phyloP scores from a whole-genome alignment of 2,888 invertebrate genomes.

The Patella caerulea region DNA sequence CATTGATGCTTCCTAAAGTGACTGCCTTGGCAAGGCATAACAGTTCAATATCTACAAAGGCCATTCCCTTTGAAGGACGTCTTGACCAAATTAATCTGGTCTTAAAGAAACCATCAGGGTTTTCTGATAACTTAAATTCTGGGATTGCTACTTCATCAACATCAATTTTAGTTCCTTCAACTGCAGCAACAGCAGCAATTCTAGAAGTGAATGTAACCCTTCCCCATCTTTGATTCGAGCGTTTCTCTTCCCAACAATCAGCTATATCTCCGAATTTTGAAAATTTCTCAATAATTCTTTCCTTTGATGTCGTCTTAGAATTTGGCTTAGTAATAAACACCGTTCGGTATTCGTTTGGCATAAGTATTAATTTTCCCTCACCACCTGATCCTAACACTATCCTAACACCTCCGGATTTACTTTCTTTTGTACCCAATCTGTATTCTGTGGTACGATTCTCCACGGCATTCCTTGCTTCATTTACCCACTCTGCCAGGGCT shows the following conservation, averaged over 20 bases:
- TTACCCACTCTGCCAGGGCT: conserved; percentile 18
- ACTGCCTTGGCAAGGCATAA: conserved; percentile 31
- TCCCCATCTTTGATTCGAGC: conserved; percentile 45
- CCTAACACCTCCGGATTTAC: conserved; percentile 31
- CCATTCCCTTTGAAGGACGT: conserved; percentile 45
- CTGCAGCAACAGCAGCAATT: conserved; percentile 32
- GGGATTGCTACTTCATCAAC: conserved; percentile 38
- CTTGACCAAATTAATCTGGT: conserved; percentile 51
- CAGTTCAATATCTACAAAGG: conserved; percentile 42
- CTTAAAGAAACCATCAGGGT: conserved; percentile 35
- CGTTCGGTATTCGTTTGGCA: conserved; percentile 50
- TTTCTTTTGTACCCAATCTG: conserved; percentile 27
- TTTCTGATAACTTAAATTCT: conserved; percentile 24
- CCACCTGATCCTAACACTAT: conserved; percentile 51
- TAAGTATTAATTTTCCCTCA: conserved; percentile 42
- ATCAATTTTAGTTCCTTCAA: conserved; percentile 29
- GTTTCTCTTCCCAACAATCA: conserved; percentile 31
- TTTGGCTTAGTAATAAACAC: conserved; percentile 39
- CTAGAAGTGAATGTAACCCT: conserved; percentile 42
- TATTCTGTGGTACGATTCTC: conserved; percentile 37
- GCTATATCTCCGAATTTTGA: conserved; percentile 42
- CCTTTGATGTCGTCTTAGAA: conserved; percentile 23
- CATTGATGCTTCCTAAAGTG: background rate
- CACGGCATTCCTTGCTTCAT: conserved; percentile 28
- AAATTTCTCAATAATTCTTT: conserved; percentile 33